Conservation (phyloP, 1,140 invertebrate species). For the Danaus melanippus region DNA sequence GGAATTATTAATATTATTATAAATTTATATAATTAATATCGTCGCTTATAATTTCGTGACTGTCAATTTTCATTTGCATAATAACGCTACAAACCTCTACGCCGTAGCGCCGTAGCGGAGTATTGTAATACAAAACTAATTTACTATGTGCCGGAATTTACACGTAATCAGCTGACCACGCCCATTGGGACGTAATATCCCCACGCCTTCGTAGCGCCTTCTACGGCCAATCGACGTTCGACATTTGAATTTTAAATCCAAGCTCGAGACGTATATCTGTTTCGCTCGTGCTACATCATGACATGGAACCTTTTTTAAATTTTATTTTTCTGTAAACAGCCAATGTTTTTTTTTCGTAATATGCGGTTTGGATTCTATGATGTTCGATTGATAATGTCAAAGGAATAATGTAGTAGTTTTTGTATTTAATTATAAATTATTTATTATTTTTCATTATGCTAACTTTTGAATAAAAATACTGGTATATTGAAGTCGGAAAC, state of each 20-base stretch:
- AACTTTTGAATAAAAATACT: no score
- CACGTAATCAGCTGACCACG: constrained; percentile 41
- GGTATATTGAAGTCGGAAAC: not conserved
- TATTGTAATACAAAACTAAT: constrained; percentile 50
- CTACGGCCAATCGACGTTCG: constrained; percentile 39
- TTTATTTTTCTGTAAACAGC: constrained; percentile 7
- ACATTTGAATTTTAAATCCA: constrained; percentile 52
- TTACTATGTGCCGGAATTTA: constrained; percentile 56
- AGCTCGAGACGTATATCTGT: constrained; percentile 40
- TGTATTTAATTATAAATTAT: not conserved
- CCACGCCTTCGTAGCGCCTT: constrained; percentile 40
- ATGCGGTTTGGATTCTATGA: no score
- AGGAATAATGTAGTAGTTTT: not conserved
- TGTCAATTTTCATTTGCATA: no score
- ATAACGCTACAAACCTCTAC: constrained; percentile 23
- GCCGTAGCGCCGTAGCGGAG: constrained; percentile 43
- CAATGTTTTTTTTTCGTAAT: not conserved
- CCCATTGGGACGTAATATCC: constrained; percentile 27
- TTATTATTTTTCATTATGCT: not conserved
- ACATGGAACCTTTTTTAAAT: constrained; percentile 1
- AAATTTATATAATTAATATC: not conserved
- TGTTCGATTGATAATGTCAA: not conserved
- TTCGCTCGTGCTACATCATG: constrained; percentile 33
- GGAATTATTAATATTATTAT: not conserved
- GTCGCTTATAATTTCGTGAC: not conserved